Base-by-base conservation (phyloP, 2,797 vertebrate genomes). In the Girardinus metallicus region DNA sequence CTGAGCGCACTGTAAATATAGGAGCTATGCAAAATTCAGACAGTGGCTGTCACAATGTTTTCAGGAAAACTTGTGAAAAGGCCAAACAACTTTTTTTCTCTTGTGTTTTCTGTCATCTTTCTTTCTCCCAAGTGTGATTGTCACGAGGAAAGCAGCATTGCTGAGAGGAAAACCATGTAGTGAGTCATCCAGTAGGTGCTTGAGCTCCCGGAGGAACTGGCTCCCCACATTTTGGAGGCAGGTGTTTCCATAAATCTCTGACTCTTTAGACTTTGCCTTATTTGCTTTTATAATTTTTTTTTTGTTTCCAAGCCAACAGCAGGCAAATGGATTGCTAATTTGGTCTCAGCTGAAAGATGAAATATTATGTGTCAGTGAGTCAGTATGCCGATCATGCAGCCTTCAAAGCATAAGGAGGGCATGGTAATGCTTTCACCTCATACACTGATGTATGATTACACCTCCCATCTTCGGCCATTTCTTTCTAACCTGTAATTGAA, bases 91-190 rank as follows among this genome's bases (percentile, higher is more conserved):
- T 51, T 83, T 71, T 71, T 83, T 76, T 78, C 49, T 44, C 64
- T 36, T 70, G 62, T 81, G 18, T 88, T 87, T 89, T 80, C 76
- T 83, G 70, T 83, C 75, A 51, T 83, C 39, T 31, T 76, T 34
- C 41, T 47, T 71, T 80, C 83, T 81, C 81, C 81, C 62, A 80
- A 74, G 81, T 79, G 76, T 86, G 82, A 75, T 81, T 87, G 68
- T 75, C 60, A 76, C 43, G 36, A 76, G 76, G 74, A 76, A 77
- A 85, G 80, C 86, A 75, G 51, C 16, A 68, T 60, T 41, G 72
- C 85, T 86, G 87, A 91, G 87, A 91, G 86, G 79, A 78, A 91
- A 92, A 90, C 74, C 83, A 18, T 88, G 87, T 81, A 83, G 88
- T 83, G 87, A 92, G 77, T 88, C 90, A 87, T 75, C 78, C 77